Evolutionary conservation across 2,113 vertebrate genomes (phyloP).

Genomic region (Rhinolophus ferrumequinum): DNA sequence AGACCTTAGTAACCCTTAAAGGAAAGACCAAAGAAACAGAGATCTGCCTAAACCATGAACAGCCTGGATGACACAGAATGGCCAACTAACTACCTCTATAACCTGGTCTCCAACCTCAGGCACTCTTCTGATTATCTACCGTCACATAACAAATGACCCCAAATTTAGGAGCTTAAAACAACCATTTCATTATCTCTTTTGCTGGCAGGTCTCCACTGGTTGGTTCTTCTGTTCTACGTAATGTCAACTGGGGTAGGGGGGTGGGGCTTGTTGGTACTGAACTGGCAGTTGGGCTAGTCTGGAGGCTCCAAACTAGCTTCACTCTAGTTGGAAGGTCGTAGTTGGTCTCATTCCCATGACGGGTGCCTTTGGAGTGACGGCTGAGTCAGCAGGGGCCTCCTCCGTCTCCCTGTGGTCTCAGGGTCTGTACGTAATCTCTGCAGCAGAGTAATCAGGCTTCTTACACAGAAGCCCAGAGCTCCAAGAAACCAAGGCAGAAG

Average conservation of each 20-base stretch:
- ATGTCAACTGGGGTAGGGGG: neutral
- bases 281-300: neutral
- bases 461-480: neutral
- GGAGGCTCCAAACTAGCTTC: neutral
- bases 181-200: neutral
- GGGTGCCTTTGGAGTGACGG: neutral
- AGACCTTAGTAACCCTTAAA: neutral
- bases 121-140: neutral
- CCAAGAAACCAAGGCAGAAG: neutral
- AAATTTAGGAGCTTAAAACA: neutral
- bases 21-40: neutral
- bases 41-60: neutral
- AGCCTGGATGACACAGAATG: neutral
- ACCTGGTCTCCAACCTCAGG: neutral
- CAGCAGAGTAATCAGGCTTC: neutral
- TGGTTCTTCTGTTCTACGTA: neutral
- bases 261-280: no score
- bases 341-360: neutral
- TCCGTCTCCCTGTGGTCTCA: neutral
- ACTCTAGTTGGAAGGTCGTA: neutral
- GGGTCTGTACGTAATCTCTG: fast-evolving
- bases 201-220: neutral
- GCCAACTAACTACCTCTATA: neutral
- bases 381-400: neutral
- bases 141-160: neutral